These are phyloP conservation scores for Ennomos quercinarius DNA, from an alignment of 2,888 invertebrate genomes.

Conservation along the genomic window DNA sequence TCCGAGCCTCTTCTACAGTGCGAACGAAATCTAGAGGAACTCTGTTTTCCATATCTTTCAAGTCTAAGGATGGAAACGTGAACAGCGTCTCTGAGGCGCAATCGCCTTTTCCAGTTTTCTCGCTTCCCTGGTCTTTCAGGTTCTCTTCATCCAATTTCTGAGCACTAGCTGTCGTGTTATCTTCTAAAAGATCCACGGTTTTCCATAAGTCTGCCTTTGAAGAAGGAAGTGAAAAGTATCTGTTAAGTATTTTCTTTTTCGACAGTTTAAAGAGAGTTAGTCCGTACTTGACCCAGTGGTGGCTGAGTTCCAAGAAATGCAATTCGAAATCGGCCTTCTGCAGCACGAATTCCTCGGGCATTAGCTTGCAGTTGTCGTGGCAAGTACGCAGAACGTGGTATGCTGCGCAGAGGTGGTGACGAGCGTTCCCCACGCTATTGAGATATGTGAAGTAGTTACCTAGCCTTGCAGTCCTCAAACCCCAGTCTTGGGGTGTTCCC, in stretches of 20 bases:
- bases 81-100: constrained; percentile 56
- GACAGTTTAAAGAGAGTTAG: constrained; percentile 84
- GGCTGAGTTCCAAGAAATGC: constrained; percentile 80
- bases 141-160: constrained; percentile 66
- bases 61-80: constrained; percentile 66
- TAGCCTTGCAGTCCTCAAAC: constrained; percentile 80
- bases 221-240: constrained; percentile 67
- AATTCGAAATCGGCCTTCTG: constrained; percentile 75
- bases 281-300: constrained; percentile 87
- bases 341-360: constrained; percentile 73
- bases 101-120: constrained; percentile 70
- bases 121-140: constrained; percentile 63
- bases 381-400: constrained; percentile 83
- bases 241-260: constrained; percentile 74
- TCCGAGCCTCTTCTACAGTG: constrained; percentile 78
- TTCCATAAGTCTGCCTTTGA: constrained; percentile 70
- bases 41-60: constrained; percentile 67
- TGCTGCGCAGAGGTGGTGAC: constrained; percentile 88
- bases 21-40: constrained; percentile 61
- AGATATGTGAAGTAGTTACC: constrained; percentile 81
- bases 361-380: constrained; percentile 79
- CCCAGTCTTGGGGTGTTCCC: constrained; percentile 85
- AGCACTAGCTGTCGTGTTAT: constrained; percentile 41
- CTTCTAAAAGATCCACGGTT: constrained; percentile 62
- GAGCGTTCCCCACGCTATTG: constrained; percentile 75